A percentile compares a stretch with the other conserved stretches of the same genome.
Evolutionary conservation across 2,888 invertebrate species (phyloP).

Genomic region (Drosophila nigritarsus): DNA sequence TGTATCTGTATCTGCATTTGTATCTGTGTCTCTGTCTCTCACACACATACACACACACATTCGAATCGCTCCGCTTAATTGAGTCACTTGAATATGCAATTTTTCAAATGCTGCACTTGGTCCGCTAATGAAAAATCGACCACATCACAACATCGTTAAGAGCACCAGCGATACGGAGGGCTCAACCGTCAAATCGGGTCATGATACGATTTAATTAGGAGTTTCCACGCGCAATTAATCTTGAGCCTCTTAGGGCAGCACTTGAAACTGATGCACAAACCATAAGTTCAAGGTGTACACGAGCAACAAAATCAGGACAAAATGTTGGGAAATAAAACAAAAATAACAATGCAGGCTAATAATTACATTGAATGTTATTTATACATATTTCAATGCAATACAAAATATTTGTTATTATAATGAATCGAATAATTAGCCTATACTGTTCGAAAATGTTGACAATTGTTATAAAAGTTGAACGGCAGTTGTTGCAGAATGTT

Average conservation of each 20-base stretch:
- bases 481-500: background rate
- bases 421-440: background rate
- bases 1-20: constrained; percentile 53
- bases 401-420: background rate
- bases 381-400: background rate
- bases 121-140: constrained; percentile 64
- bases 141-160: constrained; percentile 74
- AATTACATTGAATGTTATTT: background rate
- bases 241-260: constrained; percentile 58
- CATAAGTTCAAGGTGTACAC: constrained; percentile 33
- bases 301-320: constrained; percentile 7
- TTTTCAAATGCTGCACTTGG: constrained; percentile 71
- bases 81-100: constrained; percentile 80
- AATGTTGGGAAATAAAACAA: background rate
- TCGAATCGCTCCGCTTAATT: constrained; percentile 58
- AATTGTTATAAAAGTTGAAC: background rate
- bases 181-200: constrained; percentile 21
- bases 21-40: constrained; percentile 27
- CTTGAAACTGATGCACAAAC: constrained; percentile 31
- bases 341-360: background rate
- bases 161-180: constrained; percentile 17
- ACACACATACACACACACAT: constrained; percentile 12
- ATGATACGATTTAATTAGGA: constrained; percentile 83
- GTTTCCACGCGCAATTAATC: constrained; percentile 83
- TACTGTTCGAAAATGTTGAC: background rate